A percentile compares a stretch with the other conserved stretches of the same genome.
Evolutionary conservation across 2,113 vertebrate genomes (phyloP).

Genomic region (Brachyhypopomus gauderio): DNA sequence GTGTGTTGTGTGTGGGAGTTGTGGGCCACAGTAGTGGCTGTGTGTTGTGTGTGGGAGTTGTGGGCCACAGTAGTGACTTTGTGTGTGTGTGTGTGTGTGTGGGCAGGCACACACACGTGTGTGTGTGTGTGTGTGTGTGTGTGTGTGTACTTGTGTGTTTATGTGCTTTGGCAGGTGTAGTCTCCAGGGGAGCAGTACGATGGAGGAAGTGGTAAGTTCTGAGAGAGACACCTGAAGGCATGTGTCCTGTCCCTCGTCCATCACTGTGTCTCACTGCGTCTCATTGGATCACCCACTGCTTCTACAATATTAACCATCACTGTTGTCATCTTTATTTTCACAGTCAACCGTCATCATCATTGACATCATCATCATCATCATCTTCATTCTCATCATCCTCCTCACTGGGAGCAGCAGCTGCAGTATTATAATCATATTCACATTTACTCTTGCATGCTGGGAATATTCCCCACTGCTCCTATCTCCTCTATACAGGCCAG

Average conservation of each 20-base stretch:
- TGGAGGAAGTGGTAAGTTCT: neutral
- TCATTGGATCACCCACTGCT: neutral
- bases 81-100: neutral
- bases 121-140: constrained; percentile 12
- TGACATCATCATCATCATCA: neutral
- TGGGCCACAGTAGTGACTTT: no score
- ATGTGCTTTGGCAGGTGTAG: constrained; percentile 12
- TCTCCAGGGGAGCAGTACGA: neutral
- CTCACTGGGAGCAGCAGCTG: neutral
- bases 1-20: no score
- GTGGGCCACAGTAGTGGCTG: no score
- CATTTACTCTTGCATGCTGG: neutral
- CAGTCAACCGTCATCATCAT: neutral
- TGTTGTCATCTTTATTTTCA: neutral
- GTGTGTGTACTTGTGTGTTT: constrained; percentile 6
- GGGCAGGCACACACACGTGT: neutral
- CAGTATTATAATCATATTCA: neutral
- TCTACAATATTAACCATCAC: neutral
- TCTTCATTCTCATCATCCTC: neutral
- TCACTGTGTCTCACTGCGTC: neutral
- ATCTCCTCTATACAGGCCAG: neutral
- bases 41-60: no score
- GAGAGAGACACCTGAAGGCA: neutral
- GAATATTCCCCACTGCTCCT: neutral
- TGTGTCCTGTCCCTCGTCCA: neutral